phyloP scores from a whole-genome alignment of 2,888 invertebrate genomes.

The Adela reaumurella region DNA sequence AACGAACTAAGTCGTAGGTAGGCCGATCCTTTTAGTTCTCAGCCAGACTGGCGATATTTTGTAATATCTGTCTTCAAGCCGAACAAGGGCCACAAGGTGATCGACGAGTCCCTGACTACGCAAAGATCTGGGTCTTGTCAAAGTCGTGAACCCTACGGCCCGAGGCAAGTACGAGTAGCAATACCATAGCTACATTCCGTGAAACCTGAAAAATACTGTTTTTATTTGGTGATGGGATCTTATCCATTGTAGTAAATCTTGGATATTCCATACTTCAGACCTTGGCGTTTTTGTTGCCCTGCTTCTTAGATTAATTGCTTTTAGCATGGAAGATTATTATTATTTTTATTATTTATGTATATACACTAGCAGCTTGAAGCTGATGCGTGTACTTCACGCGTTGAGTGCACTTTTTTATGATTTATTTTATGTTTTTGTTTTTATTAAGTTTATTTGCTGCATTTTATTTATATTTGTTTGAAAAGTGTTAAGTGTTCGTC shows the following conservation, averaged over 20 bases:
- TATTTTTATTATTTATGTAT: too few relatives aligned
- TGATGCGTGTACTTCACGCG: too few relatives aligned
- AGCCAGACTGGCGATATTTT: conserved; percentile 2
- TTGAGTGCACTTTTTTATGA: too few relatives aligned
- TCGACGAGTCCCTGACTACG: conserved; percentile 7
- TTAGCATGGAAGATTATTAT: conserved; percentile 9
- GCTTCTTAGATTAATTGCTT: conserved; percentile 9
- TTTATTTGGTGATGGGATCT: too few relatives aligned
- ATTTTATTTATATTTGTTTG: too few relatives aligned
- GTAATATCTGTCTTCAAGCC: not conserved
- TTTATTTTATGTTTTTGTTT: too few relatives aligned
- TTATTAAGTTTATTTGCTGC: too few relatives aligned
- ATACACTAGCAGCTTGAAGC: too few relatives aligned
- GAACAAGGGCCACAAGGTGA: conserved; percentile 6
- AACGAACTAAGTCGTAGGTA: not conserved
- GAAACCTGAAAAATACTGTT: conserved; percentile 8
- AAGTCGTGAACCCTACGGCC: conserved; percentile 13
- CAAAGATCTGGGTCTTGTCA: conserved; percentile 7
- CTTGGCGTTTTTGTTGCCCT: conserved; percentile 5
- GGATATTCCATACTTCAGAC: conserved; percentile 10
- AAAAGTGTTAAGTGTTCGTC: too few relatives aligned
- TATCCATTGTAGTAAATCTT: conserved; percentile 5
- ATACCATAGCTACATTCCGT: conserved; percentile 7
- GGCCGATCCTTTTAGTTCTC: not conserved
- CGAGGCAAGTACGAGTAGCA: conserved; percentile 11